Percentiles rank a stretch among this genome's conserved stretches.
These are phyloP conservation scores for Leptonema lineaticorne DNA, from an alignment of 1,140 invertebrate genomes.

Conservation along the genomic window DNA sequence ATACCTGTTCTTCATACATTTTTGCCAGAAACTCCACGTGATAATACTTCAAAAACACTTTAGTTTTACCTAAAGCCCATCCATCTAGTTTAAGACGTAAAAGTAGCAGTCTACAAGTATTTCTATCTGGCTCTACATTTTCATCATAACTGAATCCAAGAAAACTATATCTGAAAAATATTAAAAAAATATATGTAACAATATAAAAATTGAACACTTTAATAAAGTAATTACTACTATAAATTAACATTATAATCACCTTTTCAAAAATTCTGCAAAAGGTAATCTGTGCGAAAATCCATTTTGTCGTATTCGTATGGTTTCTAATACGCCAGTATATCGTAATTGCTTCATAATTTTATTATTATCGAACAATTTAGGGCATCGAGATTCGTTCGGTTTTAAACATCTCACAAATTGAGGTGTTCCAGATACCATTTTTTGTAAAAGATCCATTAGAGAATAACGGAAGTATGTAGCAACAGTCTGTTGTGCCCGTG, in stretches of 20 bases:
- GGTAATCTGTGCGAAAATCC: constrained; percentile 79
- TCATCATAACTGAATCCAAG: constrained; percentile 75
- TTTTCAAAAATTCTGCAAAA: constrained; percentile 78
- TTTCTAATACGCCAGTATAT: constrained; percentile 81
- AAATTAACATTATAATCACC: constrained; percentile 54
- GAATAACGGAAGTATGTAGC: constrained; percentile 84
- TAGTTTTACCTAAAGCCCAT: constrained; percentile 82
- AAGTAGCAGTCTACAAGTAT: constrained; percentile 71
- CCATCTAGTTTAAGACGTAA: constrained; percentile 76
- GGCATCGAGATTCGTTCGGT: constrained; percentile 73
- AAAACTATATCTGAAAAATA: constrained; percentile 70
- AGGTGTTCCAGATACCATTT: constrained; percentile 76
- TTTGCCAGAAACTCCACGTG: constrained; percentile 80
- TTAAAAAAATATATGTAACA: constrained; percentile 17
- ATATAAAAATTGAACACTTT: constrained; percentile 2
- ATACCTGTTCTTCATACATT: constrained; percentile 70
- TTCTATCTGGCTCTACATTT: constrained; percentile 66
- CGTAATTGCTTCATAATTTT: constrained; percentile 76
- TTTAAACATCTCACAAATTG: constrained; percentile 85
- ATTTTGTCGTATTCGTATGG: constrained; percentile 76
- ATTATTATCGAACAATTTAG: constrained; percentile 68
- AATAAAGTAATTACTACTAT: background rate
- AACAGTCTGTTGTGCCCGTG: constrained; percentile 79
- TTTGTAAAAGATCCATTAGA: constrained; percentile 80
- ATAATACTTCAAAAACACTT: constrained; percentile 87